Conservation (phyloP, 2,113 vertebrate genomes). For the Redunca redunca region DNA sequence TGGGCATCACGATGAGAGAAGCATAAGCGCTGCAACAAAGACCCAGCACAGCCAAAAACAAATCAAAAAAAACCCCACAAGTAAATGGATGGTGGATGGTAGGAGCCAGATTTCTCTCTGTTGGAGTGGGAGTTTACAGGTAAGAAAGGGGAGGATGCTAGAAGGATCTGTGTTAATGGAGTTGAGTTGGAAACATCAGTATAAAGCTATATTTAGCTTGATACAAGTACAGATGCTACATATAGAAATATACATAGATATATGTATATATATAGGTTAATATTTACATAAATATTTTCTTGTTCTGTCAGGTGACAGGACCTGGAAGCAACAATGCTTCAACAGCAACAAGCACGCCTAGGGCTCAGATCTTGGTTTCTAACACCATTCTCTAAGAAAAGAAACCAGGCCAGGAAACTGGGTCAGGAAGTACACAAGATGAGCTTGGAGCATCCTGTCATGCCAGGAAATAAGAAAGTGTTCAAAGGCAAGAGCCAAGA, state of each 20-base stretch:
- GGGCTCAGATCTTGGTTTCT: neutral
- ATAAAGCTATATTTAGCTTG: neutral
- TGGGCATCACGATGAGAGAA: neutral
- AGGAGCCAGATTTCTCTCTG: neutral
- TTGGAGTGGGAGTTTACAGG: neutral
- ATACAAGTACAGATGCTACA: neutral
- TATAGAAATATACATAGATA: neutral
- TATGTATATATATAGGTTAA: neutral
- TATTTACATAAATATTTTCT: neutral
- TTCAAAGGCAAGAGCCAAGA: neutral
- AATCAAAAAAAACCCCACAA: neutral
- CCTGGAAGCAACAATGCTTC: neutral
- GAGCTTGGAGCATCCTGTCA: neutral
- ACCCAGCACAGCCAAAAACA: neutral
- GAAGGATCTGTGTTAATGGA: neutral
- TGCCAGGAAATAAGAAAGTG: neutral
- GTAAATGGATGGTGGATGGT: neutral
- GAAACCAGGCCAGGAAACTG: neutral
- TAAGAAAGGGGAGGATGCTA: neutral
- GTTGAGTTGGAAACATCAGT: neutral
- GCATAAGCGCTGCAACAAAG: neutral
- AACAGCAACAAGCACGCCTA: neutral
- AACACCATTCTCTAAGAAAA: neutral
- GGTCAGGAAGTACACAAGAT: neutral
- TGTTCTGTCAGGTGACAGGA: neutral